Percentiles rank a stretch among this genome's conserved stretches.
phyloP scores from a whole-genome alignment of 2,888 invertebrate genomes.

The Acholoe squamosa region DNA sequence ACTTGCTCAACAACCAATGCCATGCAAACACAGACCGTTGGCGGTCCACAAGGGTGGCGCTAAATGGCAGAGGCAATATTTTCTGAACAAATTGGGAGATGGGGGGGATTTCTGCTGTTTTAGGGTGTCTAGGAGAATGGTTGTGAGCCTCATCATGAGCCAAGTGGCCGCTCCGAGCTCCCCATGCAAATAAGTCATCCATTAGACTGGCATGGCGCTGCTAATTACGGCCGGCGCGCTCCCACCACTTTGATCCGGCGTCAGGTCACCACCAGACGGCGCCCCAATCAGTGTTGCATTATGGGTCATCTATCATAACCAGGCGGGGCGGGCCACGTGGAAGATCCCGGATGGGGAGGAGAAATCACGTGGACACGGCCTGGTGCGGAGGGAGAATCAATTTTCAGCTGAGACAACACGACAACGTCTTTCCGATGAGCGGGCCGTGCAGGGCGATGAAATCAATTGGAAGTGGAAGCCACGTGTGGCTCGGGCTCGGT shows the following conservation, averaged over 20 bases:
- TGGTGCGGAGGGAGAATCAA: background rate
- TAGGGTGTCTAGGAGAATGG: background rate
- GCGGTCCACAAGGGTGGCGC: background rate
- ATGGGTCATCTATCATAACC: conserved; percentile 48
- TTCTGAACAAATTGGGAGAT: conserved; percentile 2
- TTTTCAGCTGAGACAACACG: conserved; percentile 24
- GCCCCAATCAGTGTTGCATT: conserved; percentile 49
- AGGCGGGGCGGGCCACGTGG: conserved; percentile 7
- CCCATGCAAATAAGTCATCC: conserved; percentile 48
- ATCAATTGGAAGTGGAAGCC: background rate
- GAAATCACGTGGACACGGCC: background rate
- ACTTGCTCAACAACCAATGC: background rate
- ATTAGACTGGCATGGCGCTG: conserved; percentile 11
- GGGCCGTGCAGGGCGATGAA: background rate
- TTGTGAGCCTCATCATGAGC: background rate
- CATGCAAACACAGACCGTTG: background rate
- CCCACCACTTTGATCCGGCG: conserved; percentile 22
- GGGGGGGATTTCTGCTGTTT: background rate
- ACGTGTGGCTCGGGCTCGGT: background rate
- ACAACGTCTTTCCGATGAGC: background rate
- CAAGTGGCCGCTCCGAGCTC: background rate
- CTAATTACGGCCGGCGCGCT: background rate
- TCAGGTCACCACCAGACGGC: conserved; percentile 24
- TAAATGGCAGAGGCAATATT: background rate
- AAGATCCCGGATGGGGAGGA: conserved; percentile 1